Evolutionary conservation across 2,888 invertebrate species (phyloP).

Genomic region (Cremastinae sp.): DNA sequence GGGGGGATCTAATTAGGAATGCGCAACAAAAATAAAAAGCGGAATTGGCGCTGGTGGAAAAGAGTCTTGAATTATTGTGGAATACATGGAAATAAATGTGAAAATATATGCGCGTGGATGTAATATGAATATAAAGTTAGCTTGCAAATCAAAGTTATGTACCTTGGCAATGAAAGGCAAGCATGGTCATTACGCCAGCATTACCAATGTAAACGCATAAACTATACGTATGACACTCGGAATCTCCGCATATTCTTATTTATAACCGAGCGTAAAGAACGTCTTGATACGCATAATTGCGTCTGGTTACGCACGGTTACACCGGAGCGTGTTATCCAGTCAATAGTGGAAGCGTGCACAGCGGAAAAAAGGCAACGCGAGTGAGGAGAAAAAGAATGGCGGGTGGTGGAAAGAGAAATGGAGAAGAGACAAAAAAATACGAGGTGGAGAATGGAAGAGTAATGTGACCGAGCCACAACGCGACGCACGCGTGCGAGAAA

Average conservation of each 20-base stretch:
- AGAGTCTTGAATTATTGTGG: too few relatives aligned
- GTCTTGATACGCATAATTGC: conserved; percentile 70
- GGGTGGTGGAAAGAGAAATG: conserved; percentile 43
- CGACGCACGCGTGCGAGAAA: neutral
- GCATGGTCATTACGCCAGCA: conserved; percentile 63
- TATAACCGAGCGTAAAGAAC: conserved; percentile 66
- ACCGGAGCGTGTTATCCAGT: conserved; percentile 39
- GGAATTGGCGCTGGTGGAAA: neutral
- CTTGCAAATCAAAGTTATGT: conserved; percentile 17
- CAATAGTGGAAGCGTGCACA: conserved; percentile 10
- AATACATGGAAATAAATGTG: too few relatives aligned
- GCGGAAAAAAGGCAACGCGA: conserved; percentile 19
- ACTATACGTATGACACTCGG: conserved; percentile 61
- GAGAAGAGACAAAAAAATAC: conserved; percentile 28
- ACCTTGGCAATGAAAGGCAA: conserved; percentile 59
- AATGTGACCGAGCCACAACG: conserved; percentile 13
- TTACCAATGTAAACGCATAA: conserved; percentile 65
- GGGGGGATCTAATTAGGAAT: conserved; percentile 7
- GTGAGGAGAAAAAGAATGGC: conserved; percentile 56
- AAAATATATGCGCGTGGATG: too few relatives aligned
- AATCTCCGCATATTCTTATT: conserved; percentile 62
- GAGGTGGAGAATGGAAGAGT: conserved; percentile 30
- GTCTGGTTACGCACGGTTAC: conserved; percentile 69
- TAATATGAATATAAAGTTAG: neutral
- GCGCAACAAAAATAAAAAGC: neutral